Evolutionary conservation across 2,888 invertebrate species (phyloP).

Genomic region (Neoaliturus tenellus): DNA sequence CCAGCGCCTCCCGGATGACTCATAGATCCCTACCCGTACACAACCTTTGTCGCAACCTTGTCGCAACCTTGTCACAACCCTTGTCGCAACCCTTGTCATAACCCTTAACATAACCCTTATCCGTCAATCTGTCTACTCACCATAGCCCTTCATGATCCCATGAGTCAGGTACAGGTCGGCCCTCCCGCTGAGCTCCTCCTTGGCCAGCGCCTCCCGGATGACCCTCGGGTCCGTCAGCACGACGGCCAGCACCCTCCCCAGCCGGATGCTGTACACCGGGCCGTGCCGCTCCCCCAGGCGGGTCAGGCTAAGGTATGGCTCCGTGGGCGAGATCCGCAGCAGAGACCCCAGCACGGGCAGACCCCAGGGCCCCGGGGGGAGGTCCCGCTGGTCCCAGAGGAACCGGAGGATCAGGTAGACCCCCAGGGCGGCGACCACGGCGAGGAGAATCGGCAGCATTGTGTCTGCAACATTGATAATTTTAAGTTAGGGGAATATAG

Average conservation of each 20-base stretch:
- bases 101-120: too few relatives aligned
- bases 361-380: slow-evolving; percentile 88
- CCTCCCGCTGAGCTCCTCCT: slow-evolving; percentile 83
- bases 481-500: too few relatives aligned
- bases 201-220: slow-evolving; percentile 83
- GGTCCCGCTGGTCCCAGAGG: slow-evolving; percentile 66
- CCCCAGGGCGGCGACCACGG: not conserved
- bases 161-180: slow-evolving; percentile 91
- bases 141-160: slow-evolving; percentile 91
- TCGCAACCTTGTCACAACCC: too few relatives aligned
- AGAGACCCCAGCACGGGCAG: slow-evolving; percentile 88
- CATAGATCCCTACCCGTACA: too few relatives aligned
- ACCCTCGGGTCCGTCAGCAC: slow-evolving; percentile 85
- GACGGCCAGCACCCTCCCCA: slow-evolving; percentile 84
- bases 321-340: slow-evolving; percentile 80
- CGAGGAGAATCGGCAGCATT: not conserved
- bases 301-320: slow-evolving; percentile 85
- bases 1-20: slow-evolving; percentile 83
- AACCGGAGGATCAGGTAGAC: not conserved
- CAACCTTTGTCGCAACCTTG: too few relatives aligned
- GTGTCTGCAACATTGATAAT: not conserved
- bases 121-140: slow-evolving; percentile 78
- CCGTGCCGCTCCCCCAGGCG: slow-evolving; percentile 82
- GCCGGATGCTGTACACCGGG: slow-evolving; percentile 81
- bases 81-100: too few relatives aligned